phyloP scores from a whole-genome alignment of 1,140 invertebrate species.

The Battus philenor region DNA sequence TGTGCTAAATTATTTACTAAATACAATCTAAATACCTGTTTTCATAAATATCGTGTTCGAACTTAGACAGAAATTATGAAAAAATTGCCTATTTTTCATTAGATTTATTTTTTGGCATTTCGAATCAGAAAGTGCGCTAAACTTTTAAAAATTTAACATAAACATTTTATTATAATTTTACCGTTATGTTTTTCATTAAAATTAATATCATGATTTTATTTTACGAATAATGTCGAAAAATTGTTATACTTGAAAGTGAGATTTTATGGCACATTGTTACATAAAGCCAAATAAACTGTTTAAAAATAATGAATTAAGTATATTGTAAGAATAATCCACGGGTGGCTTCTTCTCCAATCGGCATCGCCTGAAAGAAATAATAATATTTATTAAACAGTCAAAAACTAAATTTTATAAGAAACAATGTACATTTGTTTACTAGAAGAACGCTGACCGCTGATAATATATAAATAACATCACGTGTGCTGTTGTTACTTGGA shows the following conservation, averaged over 20 bases:
- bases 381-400: background rate
- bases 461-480: too few species aligned
- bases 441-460: too few species aligned
- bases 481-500: too few species aligned
- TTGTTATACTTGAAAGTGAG: too few species aligned
- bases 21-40: conserved; percentile 14
- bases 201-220: conserved; percentile 9
- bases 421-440: background rate
- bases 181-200: too few species aligned
- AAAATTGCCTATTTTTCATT: too few species aligned
- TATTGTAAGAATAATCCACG: conserved; percentile 27
- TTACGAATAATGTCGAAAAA: conserved; percentile 23
- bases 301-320: conserved; percentile 17
- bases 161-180: too few species aligned
- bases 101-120: too few species aligned
- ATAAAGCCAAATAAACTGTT: background rate
- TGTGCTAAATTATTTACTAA: conserved; percentile 5
- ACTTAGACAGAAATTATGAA: too few species aligned
- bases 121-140: too few species aligned
- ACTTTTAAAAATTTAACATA: too few species aligned
- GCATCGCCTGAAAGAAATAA: conserved; percentile 46
- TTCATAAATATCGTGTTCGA: conserved; percentile 5
- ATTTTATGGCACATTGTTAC: background rate
- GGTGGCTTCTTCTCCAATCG: conserved; percentile 44
- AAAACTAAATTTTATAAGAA: too few species aligned